These are phyloP conservation scores for Salpingus planirostris DNA, from an alignment of 2,888 invertebrate genomes.

Conservation along the genomic window DNA sequence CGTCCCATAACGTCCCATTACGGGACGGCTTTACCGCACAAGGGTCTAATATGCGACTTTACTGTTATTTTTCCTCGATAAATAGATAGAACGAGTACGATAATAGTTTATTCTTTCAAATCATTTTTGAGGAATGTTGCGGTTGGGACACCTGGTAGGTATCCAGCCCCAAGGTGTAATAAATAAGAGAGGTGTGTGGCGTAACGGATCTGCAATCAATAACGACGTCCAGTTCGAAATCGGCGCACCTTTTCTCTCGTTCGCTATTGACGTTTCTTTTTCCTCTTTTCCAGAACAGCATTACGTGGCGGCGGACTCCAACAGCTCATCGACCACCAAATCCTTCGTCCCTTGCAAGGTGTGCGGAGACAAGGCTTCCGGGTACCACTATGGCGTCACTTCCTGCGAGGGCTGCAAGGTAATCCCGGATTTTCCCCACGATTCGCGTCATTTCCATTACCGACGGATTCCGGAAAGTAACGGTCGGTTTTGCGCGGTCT, in stretches of 20 bases:
- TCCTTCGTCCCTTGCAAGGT: slow-evolving; percentile 92
- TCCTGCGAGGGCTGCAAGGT: slow-evolving; percentile 99
- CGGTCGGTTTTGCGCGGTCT: slow-evolving; percentile 16
- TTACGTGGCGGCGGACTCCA: slow-evolving; percentile 72
- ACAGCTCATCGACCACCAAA: slow-evolving; percentile 69
- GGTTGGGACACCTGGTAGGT: too few relatives aligned
- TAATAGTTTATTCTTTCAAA: too few relatives aligned
- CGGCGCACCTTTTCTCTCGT: slow-evolving; percentile 1
- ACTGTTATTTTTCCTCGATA: too few relatives aligned
- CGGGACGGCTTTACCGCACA: slow-evolving; percentile 7
- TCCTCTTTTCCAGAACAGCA: slow-evolving; percentile 51
- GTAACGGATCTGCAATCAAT: background rate
- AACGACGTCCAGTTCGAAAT: background rate
- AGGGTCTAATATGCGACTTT: slow-evolving; percentile 1
- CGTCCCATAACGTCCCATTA: slow-evolving; percentile 7
- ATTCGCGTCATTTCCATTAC: too few relatives aligned
- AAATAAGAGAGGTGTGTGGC: too few relatives aligned
- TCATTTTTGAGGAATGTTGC: too few relatives aligned
- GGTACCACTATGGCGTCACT: slow-evolving; percentile 97
- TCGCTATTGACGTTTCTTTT: slow-evolving; percentile 19
- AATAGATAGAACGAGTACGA: too few relatives aligned
- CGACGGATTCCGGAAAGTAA: too few relatives aligned
- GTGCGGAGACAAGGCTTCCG: slow-evolving; percentile 92
- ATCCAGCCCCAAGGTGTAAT: background rate
- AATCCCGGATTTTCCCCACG: slow-evolving; percentile 28